A percentile compares a stretch with the other conserved stretches of the same genome.
Evolutionary conservation across 2,797 vertebrate species (phyloP).

Genomic region (Pipistrellus nathusii): DNA sequence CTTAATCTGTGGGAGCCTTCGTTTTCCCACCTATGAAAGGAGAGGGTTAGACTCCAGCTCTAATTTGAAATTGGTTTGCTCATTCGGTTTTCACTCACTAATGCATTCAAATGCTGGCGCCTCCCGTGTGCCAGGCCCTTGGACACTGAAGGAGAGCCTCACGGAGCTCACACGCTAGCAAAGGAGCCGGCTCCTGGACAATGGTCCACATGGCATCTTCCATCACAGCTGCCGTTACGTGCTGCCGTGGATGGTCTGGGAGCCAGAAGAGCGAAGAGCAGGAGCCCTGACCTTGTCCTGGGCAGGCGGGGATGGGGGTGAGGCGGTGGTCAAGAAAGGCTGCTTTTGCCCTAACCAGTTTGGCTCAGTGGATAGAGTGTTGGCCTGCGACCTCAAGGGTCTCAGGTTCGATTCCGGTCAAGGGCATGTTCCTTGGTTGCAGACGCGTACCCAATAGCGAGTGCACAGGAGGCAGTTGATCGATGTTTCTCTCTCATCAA

Average conservation of each 20-base stretch:
- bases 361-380: too few relatives aligned
- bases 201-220: neutral
- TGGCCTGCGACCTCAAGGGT: too few relatives aligned
- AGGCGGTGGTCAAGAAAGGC: neutral
- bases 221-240: neutral
- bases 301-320: neutral
- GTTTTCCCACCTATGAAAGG: neutral
- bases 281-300: neutral
- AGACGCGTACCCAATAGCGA: too few relatives aligned
- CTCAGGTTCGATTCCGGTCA: too few relatives aligned
- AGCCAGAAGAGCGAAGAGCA: neutral
- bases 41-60: neutral
- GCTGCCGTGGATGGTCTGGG: neutral
- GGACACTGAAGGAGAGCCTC: fast-evolving
- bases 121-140: neutral
- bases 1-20: neutral
- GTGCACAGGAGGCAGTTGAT: too few relatives aligned
- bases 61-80: neutral
- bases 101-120: neutral
- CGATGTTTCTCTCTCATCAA: too few relatives aligned
- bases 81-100: neutral
- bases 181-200: neutral
- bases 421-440: too few relatives aligned
- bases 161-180: neutral
- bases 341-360: neutral